These are phyloP conservation scores for Calosoma granatense DNA, from an alignment of 1,140 invertebrate species.

Conservation along the genomic window DNA sequence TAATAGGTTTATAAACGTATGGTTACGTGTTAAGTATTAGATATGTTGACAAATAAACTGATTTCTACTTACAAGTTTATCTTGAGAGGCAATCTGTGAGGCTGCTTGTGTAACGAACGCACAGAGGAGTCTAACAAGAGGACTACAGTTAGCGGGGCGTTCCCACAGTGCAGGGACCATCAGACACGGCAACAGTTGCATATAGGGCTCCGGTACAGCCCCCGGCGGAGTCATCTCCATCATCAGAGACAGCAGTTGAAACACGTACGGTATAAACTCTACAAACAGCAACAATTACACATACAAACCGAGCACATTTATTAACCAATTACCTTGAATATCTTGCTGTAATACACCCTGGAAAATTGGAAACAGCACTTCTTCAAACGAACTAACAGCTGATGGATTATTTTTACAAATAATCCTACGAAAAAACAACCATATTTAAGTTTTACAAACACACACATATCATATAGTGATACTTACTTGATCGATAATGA, in stretches of 20 bases:
- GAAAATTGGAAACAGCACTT: slow-evolving; percentile 84
- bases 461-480: not conserved
- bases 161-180: slow-evolving; percentile 86
- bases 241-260: slow-evolving; percentile 89
- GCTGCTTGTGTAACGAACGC: slow-evolving; percentile 72
- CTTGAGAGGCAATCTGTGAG: slow-evolving; percentile 54
- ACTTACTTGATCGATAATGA: slow-evolving; percentile 71
- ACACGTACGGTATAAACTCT: slow-evolving; percentile 97
- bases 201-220: slow-evolving; percentile 69
- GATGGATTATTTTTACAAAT: slow-evolving; percentile 70
- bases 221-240: slow-evolving; percentile 57
- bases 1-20: too few relatives aligned
- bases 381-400: slow-evolving; percentile 83
- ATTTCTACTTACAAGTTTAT: slow-evolving; percentile 32
- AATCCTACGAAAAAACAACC: slow-evolving; percentile 46
- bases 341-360: slow-evolving; percentile 88
- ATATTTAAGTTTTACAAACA: not conserved
- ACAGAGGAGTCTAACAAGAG: slow-evolving; percentile 78
- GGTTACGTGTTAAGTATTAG: too few relatives aligned
- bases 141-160: slow-evolving; percentile 81
- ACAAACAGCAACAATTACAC: slow-evolving; percentile 24
- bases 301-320: slow-evolving; percentile 9
- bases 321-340: slow-evolving; percentile 58
- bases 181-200: slow-evolving; percentile 80
- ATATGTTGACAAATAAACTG: too few relatives aligned